Conservation (phyloP, 2,797 vertebrate species). For the Gymnopithys bicolor region DNA sequence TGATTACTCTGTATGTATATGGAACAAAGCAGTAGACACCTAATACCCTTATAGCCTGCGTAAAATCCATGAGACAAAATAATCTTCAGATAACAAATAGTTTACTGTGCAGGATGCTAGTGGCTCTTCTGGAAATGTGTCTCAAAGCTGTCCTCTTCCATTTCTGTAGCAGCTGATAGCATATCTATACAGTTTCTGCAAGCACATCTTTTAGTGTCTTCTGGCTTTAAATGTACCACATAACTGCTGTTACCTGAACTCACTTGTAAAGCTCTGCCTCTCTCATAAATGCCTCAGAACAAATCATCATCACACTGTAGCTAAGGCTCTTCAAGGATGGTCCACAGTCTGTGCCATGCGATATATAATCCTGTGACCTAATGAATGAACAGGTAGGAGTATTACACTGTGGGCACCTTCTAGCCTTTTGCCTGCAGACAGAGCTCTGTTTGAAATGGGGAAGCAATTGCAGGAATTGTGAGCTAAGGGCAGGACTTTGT, state of each 20-base stretch:
- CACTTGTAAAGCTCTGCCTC: background rate
- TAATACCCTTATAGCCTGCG: background rate
- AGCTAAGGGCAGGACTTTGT: background rate
- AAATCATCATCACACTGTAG: background rate
- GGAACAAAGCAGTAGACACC: background rate
- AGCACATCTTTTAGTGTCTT: background rate
- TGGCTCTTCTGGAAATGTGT: background rate
- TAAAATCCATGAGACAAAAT: background rate
- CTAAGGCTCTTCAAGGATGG: background rate
- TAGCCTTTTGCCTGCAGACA: background rate
- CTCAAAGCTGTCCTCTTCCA: background rate
- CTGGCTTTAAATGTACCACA: background rate
- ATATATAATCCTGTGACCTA: background rate
- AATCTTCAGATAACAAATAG: background rate
- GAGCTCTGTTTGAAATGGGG: background rate
- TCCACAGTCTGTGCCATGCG: rapidly evolving
- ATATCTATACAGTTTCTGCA: background rate
- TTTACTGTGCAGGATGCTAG: background rate
- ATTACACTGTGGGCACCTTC: background rate
- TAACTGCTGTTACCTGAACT: background rate
- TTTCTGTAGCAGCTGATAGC: background rate
- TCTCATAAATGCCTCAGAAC: background rate
- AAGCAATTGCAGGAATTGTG: background rate
- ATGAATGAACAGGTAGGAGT: background rate
- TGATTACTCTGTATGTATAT: background rate